Percentiles rank a stretch among this genome's conserved stretches.
These are phyloP conservation scores for Antrozous pallidus DNA, from an alignment of 2,797 vertebrate genomes.

Conservation along the genomic window DNA sequence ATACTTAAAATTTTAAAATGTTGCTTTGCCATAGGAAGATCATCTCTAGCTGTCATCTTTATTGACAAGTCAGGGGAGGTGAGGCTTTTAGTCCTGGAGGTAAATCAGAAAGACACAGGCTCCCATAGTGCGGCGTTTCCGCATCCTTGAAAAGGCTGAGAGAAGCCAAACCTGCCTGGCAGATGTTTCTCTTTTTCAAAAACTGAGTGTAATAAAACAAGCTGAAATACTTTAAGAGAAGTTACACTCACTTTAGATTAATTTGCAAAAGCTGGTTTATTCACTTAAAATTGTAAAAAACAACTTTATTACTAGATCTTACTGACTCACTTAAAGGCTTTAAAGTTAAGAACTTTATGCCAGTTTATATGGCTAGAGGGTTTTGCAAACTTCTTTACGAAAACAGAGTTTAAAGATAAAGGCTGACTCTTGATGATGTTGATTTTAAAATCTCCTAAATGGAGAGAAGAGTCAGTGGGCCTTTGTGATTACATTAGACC, in stretches of 20 bases:
- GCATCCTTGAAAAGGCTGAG: not conserved
- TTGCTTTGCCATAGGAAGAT: not conserved
- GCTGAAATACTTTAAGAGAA: conserved; percentile 11
- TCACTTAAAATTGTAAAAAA: not conserved
- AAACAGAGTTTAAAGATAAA: conserved; percentile 68
- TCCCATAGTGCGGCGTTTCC: not conserved
- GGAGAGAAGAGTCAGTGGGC: not conserved
- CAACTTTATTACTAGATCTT: not conserved
- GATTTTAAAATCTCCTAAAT: conserved; percentile 30
- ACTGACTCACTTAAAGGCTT: conserved; percentile 40
- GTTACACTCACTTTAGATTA: conserved; percentile 51
- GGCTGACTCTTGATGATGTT: conserved; percentile 15
- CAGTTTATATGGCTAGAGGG: conserved; percentile 7
- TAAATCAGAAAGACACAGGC: not conserved
- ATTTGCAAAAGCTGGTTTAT: conserved; percentile 41
- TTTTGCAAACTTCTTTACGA: conserved; percentile 59
- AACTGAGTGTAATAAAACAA: conserved; percentile 30
- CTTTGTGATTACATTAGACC: conserved; percentile 47
- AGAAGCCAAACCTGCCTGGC: not conserved
- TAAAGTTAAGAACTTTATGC: not conserved
- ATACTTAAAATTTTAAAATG: not conserved
- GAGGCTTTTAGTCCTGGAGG: not conserved
- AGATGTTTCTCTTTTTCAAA: conserved; percentile 10
- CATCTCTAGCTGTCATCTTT: conserved; percentile 1
- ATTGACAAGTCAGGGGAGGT: not conserved